A percentile compares a stretch with the other conserved stretches of the same genome.
These are phyloP conservation scores for Camponotus vicinus DNA, from an alignment of 1,140 invertebrate genomes.

Conservation along the genomic window DNA sequence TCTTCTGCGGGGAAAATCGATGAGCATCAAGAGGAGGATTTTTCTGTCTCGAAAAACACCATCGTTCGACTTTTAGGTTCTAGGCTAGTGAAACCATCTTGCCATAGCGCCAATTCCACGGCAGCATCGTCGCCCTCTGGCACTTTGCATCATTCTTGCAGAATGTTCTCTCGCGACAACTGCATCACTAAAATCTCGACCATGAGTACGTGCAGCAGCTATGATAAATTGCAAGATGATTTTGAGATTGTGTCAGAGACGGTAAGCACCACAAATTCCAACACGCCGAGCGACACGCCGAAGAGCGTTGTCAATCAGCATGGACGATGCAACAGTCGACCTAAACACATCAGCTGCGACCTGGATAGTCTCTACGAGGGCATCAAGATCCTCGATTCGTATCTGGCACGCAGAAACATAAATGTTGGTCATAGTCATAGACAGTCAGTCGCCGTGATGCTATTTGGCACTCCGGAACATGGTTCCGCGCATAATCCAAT, in stretches of 20 bases:
- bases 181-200: slow-evolving; percentile 73
- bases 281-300: slow-evolving; percentile 56
- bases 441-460: slow-evolving; percentile 71
- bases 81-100: slow-evolving; percentile 13
- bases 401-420: slow-evolving; percentile 63
- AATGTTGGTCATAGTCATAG: background rate
- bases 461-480: slow-evolving; percentile 77
- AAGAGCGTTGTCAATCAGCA: background rate
- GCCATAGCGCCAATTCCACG: slow-evolving; percentile 39
- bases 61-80: slow-evolving; percentile 76
- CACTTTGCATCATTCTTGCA: slow-evolving; percentile 54
- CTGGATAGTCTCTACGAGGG: slow-evolving; percentile 79
- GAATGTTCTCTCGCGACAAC: slow-evolving; percentile 78
- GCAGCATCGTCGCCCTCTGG: slow-evolving; percentile 66
- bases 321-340: background rate
- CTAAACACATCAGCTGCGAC: slow-evolving; percentile 73
- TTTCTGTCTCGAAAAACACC: slow-evolving; percentile 55
- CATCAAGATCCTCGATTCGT: slow-evolving; percentile 79
- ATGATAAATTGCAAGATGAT: slow-evolving; percentile 75
- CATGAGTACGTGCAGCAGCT: slow-evolving; percentile 72
- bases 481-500: slow-evolving; percentile 20
- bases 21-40: slow-evolving; percentile 35
- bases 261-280: slow-evolving; percentile 64
- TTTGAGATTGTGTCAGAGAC: slow-evolving; percentile 76
- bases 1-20: background rate